These are phyloP conservation scores for Agrotis segetum DNA, from an alignment of 2,888 invertebrate genomes.

Conservation along the genomic window DNA sequence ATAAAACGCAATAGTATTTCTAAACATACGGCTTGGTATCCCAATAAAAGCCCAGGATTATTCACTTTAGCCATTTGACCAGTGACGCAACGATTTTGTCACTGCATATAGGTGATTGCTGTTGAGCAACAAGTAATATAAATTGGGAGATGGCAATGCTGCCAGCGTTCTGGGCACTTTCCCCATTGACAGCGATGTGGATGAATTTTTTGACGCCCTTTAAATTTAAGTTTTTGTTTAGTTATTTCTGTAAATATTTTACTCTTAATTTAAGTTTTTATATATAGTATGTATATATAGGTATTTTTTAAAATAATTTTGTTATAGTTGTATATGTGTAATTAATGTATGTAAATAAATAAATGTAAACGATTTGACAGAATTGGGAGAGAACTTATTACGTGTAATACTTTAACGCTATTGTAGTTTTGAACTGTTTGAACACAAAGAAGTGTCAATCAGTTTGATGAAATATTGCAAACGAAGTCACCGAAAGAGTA, in stretches of 20 bases:
- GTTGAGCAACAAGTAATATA: slow-evolving; percentile 55
- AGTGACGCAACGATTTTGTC: slow-evolving; percentile 45
- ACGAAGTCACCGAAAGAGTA: slow-evolving; percentile 21
- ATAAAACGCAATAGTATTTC: slow-evolving; percentile 27
- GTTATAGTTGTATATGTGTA: no score
- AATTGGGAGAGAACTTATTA: slow-evolving; percentile 45
- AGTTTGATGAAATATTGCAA: slow-evolving; percentile 48
- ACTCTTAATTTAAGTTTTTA: no score
- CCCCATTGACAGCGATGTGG: no score
- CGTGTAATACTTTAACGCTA: slow-evolving; percentile 26
- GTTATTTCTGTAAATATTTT: no score
- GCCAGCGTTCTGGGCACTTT: no score
- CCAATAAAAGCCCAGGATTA: slow-evolving; percentile 36
- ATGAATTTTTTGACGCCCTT: no score
- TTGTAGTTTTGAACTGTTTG: slow-evolving; percentile 37
- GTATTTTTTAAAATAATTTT: no score
- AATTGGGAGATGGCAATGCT: no score
- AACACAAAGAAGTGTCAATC: slow-evolving; percentile 45
- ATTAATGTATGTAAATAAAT: no score
- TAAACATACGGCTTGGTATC: slow-evolving; percentile 14
- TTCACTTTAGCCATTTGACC: slow-evolving; percentile 31
- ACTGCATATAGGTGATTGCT: slow-evolving; percentile 49
- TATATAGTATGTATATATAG: no score
- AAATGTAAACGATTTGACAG: no score
- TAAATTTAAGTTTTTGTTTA: no score